phyloP scores from a whole-genome alignment of 2,888 invertebrate species.

The Blera fallax region DNA sequence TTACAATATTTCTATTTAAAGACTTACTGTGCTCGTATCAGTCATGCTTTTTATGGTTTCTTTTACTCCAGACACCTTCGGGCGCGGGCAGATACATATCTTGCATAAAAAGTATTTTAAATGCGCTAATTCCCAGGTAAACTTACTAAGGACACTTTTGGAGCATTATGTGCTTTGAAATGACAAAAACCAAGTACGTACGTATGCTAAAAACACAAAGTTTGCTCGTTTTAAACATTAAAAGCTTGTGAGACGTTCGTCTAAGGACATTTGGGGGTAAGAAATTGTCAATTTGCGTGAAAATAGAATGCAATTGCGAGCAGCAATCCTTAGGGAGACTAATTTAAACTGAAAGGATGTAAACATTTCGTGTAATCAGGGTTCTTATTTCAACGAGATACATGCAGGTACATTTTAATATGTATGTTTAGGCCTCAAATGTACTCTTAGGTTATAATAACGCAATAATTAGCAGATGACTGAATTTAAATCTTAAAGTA shows the following conservation, averaged over 20 bases:
- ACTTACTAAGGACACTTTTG: slow-evolving; percentile 2
- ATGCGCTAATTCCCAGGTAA: background rate
- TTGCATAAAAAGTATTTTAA: slow-evolving; percentile 6
- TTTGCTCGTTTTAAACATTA: background rate
- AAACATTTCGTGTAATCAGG: background rate
- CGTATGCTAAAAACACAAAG: background rate
- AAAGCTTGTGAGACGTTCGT: background rate
- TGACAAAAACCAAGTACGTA: background rate
- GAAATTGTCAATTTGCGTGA: background rate
- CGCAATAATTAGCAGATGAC: no score
- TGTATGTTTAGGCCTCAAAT: no score
- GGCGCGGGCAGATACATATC: background rate
- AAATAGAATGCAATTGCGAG: background rate
- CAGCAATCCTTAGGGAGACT: background rate
- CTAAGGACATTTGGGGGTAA: background rate
- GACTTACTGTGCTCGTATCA: background rate
- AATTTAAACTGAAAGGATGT: background rate
- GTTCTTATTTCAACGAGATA: no score
- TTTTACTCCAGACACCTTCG: background rate
- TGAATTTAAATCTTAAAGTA: no score
- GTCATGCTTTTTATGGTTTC: background rate
- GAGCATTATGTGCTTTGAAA: background rate
- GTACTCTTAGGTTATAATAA: no score
- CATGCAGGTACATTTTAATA: no score
- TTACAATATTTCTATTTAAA: background rate